These are phyloP conservation scores for Galerucella calmariensis DNA, from an alignment of 2,888 invertebrate genomes.

Conservation along the genomic window DNA sequence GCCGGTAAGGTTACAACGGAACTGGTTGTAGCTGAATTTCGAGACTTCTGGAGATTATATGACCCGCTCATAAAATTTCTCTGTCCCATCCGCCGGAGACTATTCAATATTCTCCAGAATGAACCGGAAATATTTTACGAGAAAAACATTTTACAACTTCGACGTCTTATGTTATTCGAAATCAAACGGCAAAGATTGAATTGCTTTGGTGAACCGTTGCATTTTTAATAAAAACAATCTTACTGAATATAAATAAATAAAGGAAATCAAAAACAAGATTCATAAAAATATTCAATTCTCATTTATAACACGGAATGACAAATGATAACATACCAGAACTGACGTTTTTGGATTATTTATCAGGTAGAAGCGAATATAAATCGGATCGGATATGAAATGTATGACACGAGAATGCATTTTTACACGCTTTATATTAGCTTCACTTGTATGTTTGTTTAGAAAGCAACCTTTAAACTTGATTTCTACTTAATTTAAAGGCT, in stretches of 20 bases:
- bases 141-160: constrained; percentile 13
- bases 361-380: too few relatives aligned
- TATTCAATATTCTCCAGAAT: constrained; percentile 23
- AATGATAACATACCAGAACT: too few relatives aligned
- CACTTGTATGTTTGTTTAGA: too few relatives aligned
- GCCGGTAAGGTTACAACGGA: constrained; percentile 13
- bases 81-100: constrained; percentile 11
- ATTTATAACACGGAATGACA: neutral
- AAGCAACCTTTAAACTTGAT: too few relatives aligned
- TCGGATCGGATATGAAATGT: too few relatives aligned
- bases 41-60: constrained; percentile 33
- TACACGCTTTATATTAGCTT: too few relatives aligned
- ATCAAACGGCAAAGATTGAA: neutral
- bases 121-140: constrained; percentile 18
- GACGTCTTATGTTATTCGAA: neutral
- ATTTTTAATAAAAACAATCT: neutral
- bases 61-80: constrained; percentile 32
- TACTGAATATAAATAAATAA: neutral
- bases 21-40: constrained; percentile 16
- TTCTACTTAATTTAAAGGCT: too few relatives aligned
- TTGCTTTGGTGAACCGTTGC: constrained; percentile 1
- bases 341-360: too few relatives aligned
- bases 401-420: too few relatives aligned
- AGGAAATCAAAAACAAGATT: neutral
- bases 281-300: neutral